Base-by-base conservation (phyloP, 1,140 invertebrate species). In the Pteromalus puparum region DNA sequence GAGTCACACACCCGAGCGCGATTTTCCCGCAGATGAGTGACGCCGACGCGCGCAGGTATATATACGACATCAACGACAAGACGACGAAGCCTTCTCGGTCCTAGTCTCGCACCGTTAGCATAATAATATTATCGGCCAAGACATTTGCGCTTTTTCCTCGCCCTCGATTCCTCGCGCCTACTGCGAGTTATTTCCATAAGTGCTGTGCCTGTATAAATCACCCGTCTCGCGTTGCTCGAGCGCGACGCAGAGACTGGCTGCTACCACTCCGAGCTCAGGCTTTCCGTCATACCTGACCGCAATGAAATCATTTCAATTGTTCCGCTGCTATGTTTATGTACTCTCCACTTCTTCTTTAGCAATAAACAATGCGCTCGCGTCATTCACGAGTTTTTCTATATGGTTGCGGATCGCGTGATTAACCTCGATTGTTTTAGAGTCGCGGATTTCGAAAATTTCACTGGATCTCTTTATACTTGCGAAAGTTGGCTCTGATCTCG, bases 171-270 rank as follows among this genome's bases (percentile, higher is more conserved):
- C 30, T 68, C 42, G 42, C 70, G 65, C 53, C 84, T 79, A 79
- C 75, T 73, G 75, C 75, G 34, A 9, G n/a, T 65, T 46, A 85
- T 85, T 82, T 85, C 84, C 80, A 85, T 85, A 85, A 85, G 75
- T 73, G 80, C 75, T 65, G 13, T 26, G 74, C 53, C 70, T 67
- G 26, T 81, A 76, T 85, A 85, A 85, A 85, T 85, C 79, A 85
- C 53, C n/a, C 30, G 21, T n/a, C 78, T 21, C 30, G 82, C 38
- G 74, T 65, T 70, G 24, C 73, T 28, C 73, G 73, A 38, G 73
- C 73, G 73, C 5, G 5, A 61, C 21, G 15, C 53, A 61, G 21
- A 7, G 53, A 61, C 53, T 21, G 21, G 30, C 21, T 21, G 38
- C 21, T 21, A 21, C 34, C 34, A 70, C 30, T 42, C 3, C 67